A percentile compares a stretch with the other conserved stretches of the same genome.
Conservation (phyloP, 2,113 vertebrate genomes). For the Casuarius casuarius region DNA sequence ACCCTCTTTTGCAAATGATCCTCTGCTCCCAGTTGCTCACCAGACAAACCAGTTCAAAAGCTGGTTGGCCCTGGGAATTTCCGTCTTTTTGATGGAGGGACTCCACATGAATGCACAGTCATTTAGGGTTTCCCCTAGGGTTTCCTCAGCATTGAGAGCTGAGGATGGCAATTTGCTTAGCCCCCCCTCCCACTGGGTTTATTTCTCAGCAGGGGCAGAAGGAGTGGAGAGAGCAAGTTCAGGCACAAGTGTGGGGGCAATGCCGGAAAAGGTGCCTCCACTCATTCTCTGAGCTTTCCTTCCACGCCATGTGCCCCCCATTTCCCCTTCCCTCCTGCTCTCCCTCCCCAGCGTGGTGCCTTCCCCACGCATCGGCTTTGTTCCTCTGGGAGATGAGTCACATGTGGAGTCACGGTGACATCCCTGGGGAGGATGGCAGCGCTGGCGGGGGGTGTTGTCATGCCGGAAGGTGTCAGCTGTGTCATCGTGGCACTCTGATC, state of each 20-base stretch:
- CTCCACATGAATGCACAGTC: not conserved
- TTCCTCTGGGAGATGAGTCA: slow-evolving; percentile 10
- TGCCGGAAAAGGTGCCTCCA: not conserved
- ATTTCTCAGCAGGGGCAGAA: fast-evolving
- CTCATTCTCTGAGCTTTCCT: not conserved
- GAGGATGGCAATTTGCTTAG: not conserved
- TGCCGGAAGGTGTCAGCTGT: not conserved
- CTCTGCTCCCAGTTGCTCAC: not conserved
- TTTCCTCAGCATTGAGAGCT: not conserved
- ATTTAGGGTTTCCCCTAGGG: not conserved
- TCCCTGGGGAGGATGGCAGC: not conserved
- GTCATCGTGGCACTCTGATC: not conserved
- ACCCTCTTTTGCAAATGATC: not conserved
- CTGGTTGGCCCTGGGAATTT: not conserved
- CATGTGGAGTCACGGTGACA: not conserved
- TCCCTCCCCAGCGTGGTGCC: not conserved
- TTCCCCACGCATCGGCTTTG: not conserved
- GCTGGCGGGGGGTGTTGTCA: not conserved
- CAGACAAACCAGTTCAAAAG: slow-evolving; percentile 6
- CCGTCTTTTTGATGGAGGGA: not conserved
- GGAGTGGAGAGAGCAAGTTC: not conserved
- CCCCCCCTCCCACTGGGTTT: not conserved
- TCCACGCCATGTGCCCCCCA: fast-evolving
- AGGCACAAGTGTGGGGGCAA: not conserved
- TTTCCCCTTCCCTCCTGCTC: not conserved